phyloP scores from a whole-genome alignment of 2,888 invertebrate species.

The Criorhina ranunculi region DNA sequence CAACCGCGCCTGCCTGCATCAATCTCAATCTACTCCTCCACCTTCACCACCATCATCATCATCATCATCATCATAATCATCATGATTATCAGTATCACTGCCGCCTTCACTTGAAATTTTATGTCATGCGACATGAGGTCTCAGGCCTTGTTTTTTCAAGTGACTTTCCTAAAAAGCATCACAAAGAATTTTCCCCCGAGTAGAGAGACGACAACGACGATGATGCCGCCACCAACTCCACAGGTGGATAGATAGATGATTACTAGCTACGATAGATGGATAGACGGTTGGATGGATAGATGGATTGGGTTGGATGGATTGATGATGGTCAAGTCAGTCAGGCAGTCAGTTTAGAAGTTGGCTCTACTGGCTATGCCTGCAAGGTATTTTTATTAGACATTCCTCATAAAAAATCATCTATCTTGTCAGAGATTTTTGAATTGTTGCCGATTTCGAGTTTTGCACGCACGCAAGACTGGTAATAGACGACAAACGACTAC shows the following conservation, averaged over 20 bases:
- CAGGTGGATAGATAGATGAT: slow-evolving; percentile 71
- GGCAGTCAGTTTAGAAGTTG: slow-evolving; percentile 57
- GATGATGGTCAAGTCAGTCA: slow-evolving; percentile 75
- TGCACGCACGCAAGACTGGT: slow-evolving; percentile 55
- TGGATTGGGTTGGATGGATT: slow-evolving; percentile 65
- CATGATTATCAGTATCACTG: slow-evolving; percentile 46
- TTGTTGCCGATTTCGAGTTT: slow-evolving; percentile 71
- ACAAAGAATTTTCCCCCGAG: slow-evolving; percentile 42
- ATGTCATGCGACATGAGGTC: slow-evolving; percentile 71
- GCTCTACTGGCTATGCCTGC: slow-evolving; percentile 64
- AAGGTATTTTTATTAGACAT: slow-evolving; percentile 76
- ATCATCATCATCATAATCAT: slow-evolving; percentile 13
- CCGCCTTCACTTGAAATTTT: slow-evolving; percentile 69
- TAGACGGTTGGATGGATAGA: slow-evolving; percentile 33
- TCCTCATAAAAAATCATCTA: slow-evolving; percentile 74
- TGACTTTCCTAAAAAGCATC: slow-evolving; percentile 69
- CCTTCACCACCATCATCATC: slow-evolving; percentile 14
- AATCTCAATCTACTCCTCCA: slow-evolving; percentile 8
- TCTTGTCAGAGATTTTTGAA: slow-evolving; percentile 73
- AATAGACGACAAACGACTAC: slow-evolving; percentile 62
- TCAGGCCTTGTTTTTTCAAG: slow-evolving; percentile 50
- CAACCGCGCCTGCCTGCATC: neutral
- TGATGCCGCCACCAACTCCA: slow-evolving; percentile 55
- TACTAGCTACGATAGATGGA: slow-evolving; percentile 63
- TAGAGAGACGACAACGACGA: slow-evolving; percentile 20